A percentile compares a stretch with the other conserved stretches of the same genome.
Evolutionary conservation across 2,888 invertebrate species (phyloP).

Genomic region (Microdon myrmicae): DNA sequence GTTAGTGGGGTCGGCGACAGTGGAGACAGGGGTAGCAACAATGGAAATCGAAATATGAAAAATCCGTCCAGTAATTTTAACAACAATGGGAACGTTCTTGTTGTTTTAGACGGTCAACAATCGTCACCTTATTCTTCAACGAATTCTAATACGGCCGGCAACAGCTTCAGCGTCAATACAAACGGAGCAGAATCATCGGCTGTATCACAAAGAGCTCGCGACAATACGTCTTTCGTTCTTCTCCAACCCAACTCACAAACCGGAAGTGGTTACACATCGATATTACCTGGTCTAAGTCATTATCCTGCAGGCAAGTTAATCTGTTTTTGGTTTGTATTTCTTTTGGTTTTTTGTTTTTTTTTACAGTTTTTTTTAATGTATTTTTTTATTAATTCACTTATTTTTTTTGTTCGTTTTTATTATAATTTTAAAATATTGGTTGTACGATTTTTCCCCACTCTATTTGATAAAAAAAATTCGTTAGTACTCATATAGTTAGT

Average conservation of each 20-base stretch:
- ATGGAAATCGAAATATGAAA: no score
- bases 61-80: slow-evolving; percentile 9
- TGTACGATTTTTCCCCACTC: no score
- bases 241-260: slow-evolving; percentile 69
- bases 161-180: slow-evolving; percentile 42
- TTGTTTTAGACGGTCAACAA: slow-evolving; percentile 61
- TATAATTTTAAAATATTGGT: slow-evolving; percentile 6
- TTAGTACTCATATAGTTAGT: no score
- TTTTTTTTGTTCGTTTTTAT: not conserved
- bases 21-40: no score
- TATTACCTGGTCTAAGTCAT: slow-evolving; percentile 77
- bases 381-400: not conserved
- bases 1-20: slow-evolving; percentile 12
- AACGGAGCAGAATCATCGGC: slow-evolving; percentile 44
- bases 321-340: slow-evolving; percentile 17
- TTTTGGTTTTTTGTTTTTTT: slow-evolving; percentile 8
- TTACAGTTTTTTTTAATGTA: slow-evolving; percentile 3
- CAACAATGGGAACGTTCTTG: slow-evolving; percentile 53
- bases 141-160: slow-evolving; percentile 42
- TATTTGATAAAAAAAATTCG: not conserved
- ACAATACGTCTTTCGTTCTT: slow-evolving; percentile 66
- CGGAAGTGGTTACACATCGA: slow-evolving; percentile 69
- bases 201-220: slow-evolving; percentile 57
- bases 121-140: slow-evolving; percentile 57
- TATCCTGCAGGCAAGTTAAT: slow-evolving; percentile 74